Conservation (phyloP, 2,113 vertebrate species). For the Falcunculus frontatus region DNA sequence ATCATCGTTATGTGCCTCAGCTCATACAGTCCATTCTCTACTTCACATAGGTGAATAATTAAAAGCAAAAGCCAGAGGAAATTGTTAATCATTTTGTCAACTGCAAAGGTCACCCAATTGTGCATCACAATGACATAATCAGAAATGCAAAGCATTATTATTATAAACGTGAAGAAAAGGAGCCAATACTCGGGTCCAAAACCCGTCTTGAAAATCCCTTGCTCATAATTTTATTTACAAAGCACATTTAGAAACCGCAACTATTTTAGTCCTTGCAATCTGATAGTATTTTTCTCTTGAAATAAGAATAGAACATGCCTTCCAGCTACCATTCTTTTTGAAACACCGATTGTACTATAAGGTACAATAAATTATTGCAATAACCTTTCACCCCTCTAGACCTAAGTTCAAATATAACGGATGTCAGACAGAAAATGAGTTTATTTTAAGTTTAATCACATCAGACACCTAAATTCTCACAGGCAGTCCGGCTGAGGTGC, state of each 20-base stretch:
- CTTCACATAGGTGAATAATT: slow-evolving; percentile 11
- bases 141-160: neutral
- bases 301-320: slow-evolving; percentile 19
- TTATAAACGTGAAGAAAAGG: neutral
- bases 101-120: slow-evolving; percentile 24
- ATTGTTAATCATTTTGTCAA: slow-evolving; percentile 41
- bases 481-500: neutral
- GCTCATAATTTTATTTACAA: neutral
- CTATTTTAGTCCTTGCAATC: neutral
- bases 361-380: slow-evolving; percentile 31
- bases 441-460: slow-evolving; percentile 46
- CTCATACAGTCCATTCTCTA: neutral
- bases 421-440: slow-evolving; percentile 16
- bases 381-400: slow-evolving; percentile 19
- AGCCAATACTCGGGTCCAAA: neutral
- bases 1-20: neutral
- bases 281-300: neutral
- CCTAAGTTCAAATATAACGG: slow-evolving; percentile 3
- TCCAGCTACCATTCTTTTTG: slow-evolving; percentile 3
- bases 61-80: slow-evolving; percentile 35
- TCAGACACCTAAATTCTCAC: neutral
- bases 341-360: neutral
- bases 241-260: neutral
- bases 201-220: neutral
- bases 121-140: neutral